phyloP scores from a whole-genome alignment of 1,140 invertebrate genomes.

The Eriosoma lanigerum region DNA sequence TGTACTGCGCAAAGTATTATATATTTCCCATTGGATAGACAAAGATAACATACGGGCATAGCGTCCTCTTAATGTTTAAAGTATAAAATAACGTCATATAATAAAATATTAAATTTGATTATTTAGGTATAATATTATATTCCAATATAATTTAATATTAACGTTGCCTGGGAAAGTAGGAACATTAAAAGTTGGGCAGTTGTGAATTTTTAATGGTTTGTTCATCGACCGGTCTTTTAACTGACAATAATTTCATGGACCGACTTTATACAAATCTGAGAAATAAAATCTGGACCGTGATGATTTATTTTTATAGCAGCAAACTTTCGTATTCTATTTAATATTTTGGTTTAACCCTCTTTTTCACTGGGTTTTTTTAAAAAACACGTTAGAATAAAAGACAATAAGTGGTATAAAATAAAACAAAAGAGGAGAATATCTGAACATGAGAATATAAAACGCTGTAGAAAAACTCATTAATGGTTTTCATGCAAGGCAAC shows the following conservation, averaged over 20 bases:
- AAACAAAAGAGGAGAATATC: neutral
- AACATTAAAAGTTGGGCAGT: neutral
- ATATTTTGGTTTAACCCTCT: neutral
- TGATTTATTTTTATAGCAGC: neutral
- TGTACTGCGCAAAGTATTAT: too few species aligned
- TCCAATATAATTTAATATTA: neutral
- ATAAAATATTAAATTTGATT: neutral
- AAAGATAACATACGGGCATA: too few species aligned
- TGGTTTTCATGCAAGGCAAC: neutral
- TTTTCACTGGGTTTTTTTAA: neutral
- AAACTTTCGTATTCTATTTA: neutral
- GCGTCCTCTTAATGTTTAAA: neutral
- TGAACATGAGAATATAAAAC: slow-evolving; percentile 3
- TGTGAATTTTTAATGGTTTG: slow-evolving; percentile 3
- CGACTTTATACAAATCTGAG: neutral
- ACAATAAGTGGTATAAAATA: neutral
- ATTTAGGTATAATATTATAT: neutral
- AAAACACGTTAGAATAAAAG: neutral
- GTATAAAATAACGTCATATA: neutral
- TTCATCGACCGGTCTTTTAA: neutral
- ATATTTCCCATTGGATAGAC: too few species aligned
- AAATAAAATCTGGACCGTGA: neutral
- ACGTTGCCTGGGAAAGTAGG: too few species aligned
- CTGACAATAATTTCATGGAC: neutral
- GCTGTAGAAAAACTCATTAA: neutral